Percentiles rank a stretch among this genome's conserved stretches.
Evolutionary conservation across 2,113 vertebrate species (phyloP).

Genomic region (Centrocercus urophasianus): DNA sequence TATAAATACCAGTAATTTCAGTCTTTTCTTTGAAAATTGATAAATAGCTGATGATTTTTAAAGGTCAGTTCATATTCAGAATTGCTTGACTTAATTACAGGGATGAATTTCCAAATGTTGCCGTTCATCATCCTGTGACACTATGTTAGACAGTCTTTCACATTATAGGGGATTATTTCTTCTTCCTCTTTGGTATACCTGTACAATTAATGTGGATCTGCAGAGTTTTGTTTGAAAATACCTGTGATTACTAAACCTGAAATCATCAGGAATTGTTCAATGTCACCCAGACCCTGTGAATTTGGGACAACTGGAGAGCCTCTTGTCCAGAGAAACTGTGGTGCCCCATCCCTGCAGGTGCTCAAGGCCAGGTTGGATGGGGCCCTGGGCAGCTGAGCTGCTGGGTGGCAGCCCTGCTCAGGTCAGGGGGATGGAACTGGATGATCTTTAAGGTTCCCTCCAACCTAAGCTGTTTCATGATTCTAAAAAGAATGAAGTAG

Average conservation of each 20-base stretch:
- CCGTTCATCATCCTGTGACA: slow-evolving; percentile 6
- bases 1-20: not conserved
- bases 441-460: too few relatives aligned
- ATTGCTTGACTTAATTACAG: slow-evolving; percentile 42
- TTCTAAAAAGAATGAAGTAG: not conserved
- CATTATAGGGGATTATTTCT: not conserved
- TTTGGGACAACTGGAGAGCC: not conserved
- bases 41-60: slow-evolving; percentile 26
- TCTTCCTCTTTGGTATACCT: not conserved
- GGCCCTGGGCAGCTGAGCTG: too few relatives aligned
- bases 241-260: not conserved
- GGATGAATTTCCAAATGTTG: slow-evolving; percentile 16
- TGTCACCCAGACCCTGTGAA: not conserved
- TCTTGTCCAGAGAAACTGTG: too few relatives aligned
- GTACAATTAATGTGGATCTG: too few relatives aligned
- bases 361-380: too few relatives aligned
- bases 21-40: not conserved
- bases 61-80: slow-evolving; percentile 23
- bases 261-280: not conserved
- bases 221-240: not conserved
- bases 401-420: too few relatives aligned
- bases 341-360: too few relatives aligned
- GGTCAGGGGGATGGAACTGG: too few relatives aligned
- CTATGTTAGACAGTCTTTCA: not conserved
- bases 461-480: too few relatives aligned